Percentiles rank a stretch among this genome's conserved stretches.
Evolutionary conservation across 2,888 invertebrate species (phyloP).

Genomic region (Nomada goodeniana): DNA sequence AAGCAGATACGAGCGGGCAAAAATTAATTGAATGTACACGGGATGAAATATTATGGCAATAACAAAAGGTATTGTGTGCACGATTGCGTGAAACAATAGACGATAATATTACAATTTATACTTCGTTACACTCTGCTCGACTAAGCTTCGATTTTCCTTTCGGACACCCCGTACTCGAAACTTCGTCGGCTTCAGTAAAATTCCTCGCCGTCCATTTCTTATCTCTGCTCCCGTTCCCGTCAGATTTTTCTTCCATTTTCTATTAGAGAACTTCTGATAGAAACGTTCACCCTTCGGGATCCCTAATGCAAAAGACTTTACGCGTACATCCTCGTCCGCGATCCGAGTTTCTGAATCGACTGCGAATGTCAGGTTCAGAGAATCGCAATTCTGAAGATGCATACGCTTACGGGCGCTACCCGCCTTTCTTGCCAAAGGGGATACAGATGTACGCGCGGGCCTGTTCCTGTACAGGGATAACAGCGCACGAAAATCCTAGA

Average conservation of each 20-base stretch:
- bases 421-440: neutral
- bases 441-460: neutral
- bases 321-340: slow-evolving; percentile 18
- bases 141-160: slow-evolving; percentile 53
- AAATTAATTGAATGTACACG: slow-evolving; percentile 39
- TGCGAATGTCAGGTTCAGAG: neutral
- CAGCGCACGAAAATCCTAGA: neutral
- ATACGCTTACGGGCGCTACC: neutral
- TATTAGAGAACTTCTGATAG: slow-evolving; percentile 41
- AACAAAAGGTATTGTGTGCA: slow-evolving; percentile 25
- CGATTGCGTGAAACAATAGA: slow-evolving; percentile 38
- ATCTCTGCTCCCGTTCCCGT: slow-evolving; percentile 24
- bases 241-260: slow-evolving; percentile 60
- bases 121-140: slow-evolving; percentile 26
- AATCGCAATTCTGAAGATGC: slow-evolving; percentile 19
- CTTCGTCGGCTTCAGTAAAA: slow-evolving; percentile 56
- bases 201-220: slow-evolving; percentile 45
- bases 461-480: neutral
- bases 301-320: slow-evolving; percentile 69
- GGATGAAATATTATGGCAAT: slow-evolving; percentile 34
- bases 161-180: neutral
- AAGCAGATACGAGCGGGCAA: neutral
- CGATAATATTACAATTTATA: slow-evolving; percentile 30
- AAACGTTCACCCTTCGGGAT: slow-evolving; percentile 56
- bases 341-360: slow-evolving; percentile 28